Conservation (phyloP, 2,888 invertebrate genomes). For the Catocala nupta region DNA sequence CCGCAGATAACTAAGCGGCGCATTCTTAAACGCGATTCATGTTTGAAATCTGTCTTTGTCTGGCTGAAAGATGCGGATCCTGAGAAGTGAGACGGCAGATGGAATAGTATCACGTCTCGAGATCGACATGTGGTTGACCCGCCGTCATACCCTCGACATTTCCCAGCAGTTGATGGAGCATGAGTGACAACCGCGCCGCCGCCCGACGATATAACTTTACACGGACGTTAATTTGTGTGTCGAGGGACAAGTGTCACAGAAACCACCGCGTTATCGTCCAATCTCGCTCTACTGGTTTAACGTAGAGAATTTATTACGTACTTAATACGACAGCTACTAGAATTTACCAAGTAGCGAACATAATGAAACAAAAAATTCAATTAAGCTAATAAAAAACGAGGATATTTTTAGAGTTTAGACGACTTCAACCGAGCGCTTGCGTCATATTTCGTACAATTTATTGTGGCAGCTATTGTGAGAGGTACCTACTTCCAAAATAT, state of each 20-base stretch:
- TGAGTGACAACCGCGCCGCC: constrained; percentile 82
- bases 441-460: constrained; percentile 54
- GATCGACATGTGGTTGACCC: constrained; percentile 84
- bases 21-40: constrained; percentile 72
- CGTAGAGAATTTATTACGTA: constrained; percentile 74
- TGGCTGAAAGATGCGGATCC: constrained; percentile 70
- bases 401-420: constrained; percentile 58
- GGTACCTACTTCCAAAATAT: constrained; percentile 27
- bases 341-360: constrained; percentile 68
- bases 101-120: constrained; percentile 80
- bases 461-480: constrained; percentile 29
- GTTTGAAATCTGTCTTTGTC: constrained; percentile 80
- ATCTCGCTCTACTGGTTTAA: constrained; percentile 77
- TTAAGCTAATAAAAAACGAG: constrained; percentile 56
- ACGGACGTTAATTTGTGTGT: constrained; percentile 82
- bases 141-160: constrained; percentile 81
- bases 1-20: constrained; percentile 75
- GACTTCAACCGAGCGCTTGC: constrained; percentile 51
- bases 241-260: constrained; percentile 74
- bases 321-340: constrained; percentile 80
- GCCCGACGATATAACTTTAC: constrained; percentile 80
- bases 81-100: constrained; percentile 80
- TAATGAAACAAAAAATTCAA: constrained; percentile 62
- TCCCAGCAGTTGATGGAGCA: constrained; percentile 86
- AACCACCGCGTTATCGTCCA: constrained; percentile 72